Evolutionary conservation across 2,797 vertebrate genomes (phyloP).

Genomic region (Nyctibius grandis): DNA sequence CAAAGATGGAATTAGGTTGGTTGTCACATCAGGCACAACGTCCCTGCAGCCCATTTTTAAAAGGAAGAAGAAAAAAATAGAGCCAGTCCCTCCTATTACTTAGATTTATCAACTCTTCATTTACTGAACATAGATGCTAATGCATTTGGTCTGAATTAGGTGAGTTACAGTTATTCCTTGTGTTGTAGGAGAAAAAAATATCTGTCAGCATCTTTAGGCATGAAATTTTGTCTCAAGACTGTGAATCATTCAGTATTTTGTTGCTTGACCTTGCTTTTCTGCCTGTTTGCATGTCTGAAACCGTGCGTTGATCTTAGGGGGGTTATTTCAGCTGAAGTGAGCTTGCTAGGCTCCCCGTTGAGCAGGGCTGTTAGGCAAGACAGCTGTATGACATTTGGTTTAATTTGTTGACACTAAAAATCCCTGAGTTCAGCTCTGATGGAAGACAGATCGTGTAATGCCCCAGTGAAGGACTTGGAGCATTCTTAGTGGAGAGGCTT

Average conservation of each 20-base stretch:
- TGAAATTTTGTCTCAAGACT: background rate
- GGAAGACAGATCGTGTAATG: background rate
- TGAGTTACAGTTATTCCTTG: background rate
- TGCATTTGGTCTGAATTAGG: background rate
- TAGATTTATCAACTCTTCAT: background rate
- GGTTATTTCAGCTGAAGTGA: constrained; percentile 26
- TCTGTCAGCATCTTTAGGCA: background rate
- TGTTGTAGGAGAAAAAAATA: background rate
- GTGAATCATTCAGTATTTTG: background rate
- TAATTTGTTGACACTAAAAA: constrained; percentile 51
- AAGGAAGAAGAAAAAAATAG: background rate
- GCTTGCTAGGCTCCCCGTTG: background rate
- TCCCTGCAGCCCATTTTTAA: background rate
- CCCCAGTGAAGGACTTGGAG: background rate
- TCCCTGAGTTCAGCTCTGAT: constrained; percentile 15
- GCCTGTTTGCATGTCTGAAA: background rate
- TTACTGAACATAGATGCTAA: background rate
- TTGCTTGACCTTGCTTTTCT: constrained; percentile 14
- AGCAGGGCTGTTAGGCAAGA: constrained; percentile 29
- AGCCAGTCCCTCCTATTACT: background rate
- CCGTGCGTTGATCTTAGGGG: background rate
- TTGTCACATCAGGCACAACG: background rate
- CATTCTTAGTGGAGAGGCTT: background rate
- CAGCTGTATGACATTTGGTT: constrained; percentile 41
- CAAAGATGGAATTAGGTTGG: background rate